Evolutionary conservation across 2,113 vertebrate species (phyloP).

Genomic region (Daphoenositta chrysoptera): DNA sequence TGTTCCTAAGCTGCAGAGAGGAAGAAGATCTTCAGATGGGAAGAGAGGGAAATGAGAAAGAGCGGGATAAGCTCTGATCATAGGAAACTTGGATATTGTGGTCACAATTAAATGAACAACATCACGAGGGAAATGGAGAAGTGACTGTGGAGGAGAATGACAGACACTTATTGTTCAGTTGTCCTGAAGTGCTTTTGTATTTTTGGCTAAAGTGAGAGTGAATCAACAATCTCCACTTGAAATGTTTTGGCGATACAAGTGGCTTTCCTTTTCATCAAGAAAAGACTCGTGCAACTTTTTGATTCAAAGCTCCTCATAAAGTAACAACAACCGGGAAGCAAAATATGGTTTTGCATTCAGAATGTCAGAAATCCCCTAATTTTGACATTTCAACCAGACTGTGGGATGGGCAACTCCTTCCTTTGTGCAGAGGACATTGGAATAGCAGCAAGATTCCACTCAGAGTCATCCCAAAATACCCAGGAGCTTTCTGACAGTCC

Average conservation of each 20-base stretch:
- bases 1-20: background rate
- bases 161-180: background rate
- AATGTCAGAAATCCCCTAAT: background rate
- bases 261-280: background rate
- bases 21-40: background rate
- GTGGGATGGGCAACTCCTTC: background rate
- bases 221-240: background rate
- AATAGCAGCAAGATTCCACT: background rate
- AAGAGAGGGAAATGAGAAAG: background rate
- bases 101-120: background rate
- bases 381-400: background rate
- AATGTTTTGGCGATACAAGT: background rate
- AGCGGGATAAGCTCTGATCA: background rate
- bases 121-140: background rate
- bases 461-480: background rate
- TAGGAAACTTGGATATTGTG: background rate
- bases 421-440: background rate
- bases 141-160: background rate
- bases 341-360: background rate
- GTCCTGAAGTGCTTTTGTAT: background rate
- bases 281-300: background rate
- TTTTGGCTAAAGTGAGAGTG: background rate
- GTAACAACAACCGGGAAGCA: background rate
- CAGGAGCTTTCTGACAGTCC: background rate
- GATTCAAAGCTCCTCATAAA: background rate